Evolutionary conservation across 2,797 vertebrate species (phyloP).

Genomic region (Nasua narica): DNA sequence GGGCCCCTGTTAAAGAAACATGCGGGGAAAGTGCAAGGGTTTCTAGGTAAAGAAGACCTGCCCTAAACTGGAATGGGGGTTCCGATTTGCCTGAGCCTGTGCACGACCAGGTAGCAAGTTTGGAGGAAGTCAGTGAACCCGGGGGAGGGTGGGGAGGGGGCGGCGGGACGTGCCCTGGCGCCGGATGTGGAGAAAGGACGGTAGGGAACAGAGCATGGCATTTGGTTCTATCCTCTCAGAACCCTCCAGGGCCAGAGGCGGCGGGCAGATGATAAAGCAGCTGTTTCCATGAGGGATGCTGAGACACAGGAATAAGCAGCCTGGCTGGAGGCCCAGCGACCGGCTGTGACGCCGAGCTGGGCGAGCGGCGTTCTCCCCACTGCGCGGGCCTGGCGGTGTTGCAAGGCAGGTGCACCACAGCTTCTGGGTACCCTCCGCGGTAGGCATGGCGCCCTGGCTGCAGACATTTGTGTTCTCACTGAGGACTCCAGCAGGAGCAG

Average conservation of each 20-base stretch:
- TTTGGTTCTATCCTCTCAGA: background rate
- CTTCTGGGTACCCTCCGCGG: background rate
- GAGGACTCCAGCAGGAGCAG: background rate
- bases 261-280: background rate
- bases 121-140: background rate
- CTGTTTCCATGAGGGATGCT: background rate
- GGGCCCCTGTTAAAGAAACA: background rate
- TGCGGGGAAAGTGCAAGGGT: background rate
- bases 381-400: background rate
- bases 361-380: rapidly evolving
- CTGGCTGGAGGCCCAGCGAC: background rate
- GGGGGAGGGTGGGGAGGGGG: no score
- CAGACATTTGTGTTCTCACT: background rate
- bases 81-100: background rate
- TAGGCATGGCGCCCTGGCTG: background rate
- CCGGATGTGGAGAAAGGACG: background rate
- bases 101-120: background rate
- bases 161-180: no score
- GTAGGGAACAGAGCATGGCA: background rate
- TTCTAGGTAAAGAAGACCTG: background rate
- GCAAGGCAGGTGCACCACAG: background rate
- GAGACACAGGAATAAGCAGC: background rate
- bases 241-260: background rate
- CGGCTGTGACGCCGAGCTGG: background rate
- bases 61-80: background rate